Evolutionary conservation across 1,140 invertebrate species (phyloP).

Genomic region (Aleiodes sp.): DNA sequence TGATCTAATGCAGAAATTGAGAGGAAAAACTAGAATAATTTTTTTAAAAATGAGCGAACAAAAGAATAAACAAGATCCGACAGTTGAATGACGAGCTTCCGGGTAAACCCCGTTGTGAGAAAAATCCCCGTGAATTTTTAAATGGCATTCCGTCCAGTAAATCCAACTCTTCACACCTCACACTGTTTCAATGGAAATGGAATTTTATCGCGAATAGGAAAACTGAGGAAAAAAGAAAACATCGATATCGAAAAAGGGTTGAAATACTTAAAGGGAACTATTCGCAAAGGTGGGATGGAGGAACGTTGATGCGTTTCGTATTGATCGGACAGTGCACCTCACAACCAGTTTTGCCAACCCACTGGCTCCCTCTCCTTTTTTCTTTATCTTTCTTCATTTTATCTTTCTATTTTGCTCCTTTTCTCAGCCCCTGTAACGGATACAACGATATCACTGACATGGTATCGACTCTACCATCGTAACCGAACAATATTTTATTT

Average conservation of each 20-base stretch:
- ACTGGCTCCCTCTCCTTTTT: conserved; percentile 21
- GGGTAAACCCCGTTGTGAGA: background rate
- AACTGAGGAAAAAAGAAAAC: background rate
- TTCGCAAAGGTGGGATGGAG: conserved; percentile 27
- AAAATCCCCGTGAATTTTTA: conserved; percentile 23
- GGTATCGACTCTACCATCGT: background rate
- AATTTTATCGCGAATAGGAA: background rate
- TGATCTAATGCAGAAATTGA: background rate
- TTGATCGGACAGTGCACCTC: conserved; percentile 40
- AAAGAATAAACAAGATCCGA: background rate
- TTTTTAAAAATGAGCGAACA: background rate
- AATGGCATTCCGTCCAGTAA: background rate
- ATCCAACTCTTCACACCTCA: conserved; percentile 15
- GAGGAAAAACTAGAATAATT: background rate
- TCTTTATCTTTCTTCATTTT: conserved; percentile 13
- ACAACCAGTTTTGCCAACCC: conserved; percentile 39
- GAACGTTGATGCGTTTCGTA: conserved; percentile 37
- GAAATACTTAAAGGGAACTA: background rate
- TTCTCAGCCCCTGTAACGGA: background rate
- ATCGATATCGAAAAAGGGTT: background rate
- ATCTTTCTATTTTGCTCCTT: conserved; percentile 6
- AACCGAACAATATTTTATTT: conserved; percentile 3
- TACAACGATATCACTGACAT: conserved; percentile 5
- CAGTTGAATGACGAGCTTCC: background rate
- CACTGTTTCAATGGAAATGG: background rate